These are phyloP conservation scores for Alosa sapidissima DNA, from an alignment of 2,797 vertebrate genomes.

Conservation along the genomic window DNA sequence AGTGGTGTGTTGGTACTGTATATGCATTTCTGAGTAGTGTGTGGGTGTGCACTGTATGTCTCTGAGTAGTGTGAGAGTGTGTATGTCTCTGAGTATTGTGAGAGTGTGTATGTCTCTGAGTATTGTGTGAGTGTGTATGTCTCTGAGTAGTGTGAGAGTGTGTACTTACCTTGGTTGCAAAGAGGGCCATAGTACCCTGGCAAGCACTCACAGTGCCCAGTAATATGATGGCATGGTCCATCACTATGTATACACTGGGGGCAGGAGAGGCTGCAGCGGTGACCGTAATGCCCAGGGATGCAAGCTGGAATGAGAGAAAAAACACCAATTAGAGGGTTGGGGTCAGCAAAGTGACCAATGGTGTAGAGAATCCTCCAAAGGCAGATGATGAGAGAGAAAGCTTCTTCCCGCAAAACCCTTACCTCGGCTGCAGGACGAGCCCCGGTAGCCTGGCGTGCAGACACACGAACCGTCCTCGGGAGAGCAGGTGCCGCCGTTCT, in stretches of 20 bases:
- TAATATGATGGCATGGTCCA: constrained; percentile 84
- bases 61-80: neutral
- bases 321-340: neutral
- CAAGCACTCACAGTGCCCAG: constrained; percentile 84
- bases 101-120: neutral
- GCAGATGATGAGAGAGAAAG: neutral
- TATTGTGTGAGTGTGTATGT: neutral
- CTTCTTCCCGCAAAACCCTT: constrained; percentile 60
- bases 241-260: constrained; percentile 85
- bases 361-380: neutral
- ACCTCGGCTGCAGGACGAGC: constrained; percentile 96
- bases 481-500: constrained; percentile 94
- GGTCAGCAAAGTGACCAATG: neutral
- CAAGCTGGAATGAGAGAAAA: constrained; percentile 72
- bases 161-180: constrained; percentile 85
- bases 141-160: neutral
- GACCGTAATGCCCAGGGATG: constrained; percentile 83
- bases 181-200: constrained; percentile 84
- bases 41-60: neutral
- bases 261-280: constrained; percentile 81
- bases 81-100: neutral
- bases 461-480: constrained; percentile 93
- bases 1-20: neutral
- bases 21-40: neutral
- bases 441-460: constrained; percentile 92